These are phyloP conservation scores for Crocuta crocuta DNA, from an alignment of 2,113 vertebrate species.

Conservation along the genomic window DNA sequence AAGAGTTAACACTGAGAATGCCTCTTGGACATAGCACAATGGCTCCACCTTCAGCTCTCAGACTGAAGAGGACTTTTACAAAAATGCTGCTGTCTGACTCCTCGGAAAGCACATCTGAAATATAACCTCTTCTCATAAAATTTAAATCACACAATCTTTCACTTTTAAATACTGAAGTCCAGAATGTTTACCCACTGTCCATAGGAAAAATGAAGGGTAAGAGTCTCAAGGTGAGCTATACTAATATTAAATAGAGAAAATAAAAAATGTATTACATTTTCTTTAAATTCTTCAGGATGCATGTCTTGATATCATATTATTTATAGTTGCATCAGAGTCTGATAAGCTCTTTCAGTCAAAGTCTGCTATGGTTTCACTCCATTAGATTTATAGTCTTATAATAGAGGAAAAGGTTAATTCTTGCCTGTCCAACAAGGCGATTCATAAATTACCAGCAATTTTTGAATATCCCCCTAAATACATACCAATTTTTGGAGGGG, in stretches of 20 bases:
- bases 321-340: slow-evolving; percentile 25
- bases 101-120: neutral
- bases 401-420: slow-evolving; percentile 63
- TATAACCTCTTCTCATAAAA: neutral
- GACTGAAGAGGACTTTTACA: neutral
- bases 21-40: slow-evolving; percentile 57
- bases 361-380: slow-evolving; percentile 60
- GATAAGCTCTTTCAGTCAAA: slow-evolving; percentile 59
- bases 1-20: neutral
- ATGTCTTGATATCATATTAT: slow-evolving; percentile 50
- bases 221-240: neutral
- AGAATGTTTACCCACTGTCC: slow-evolving; percentile 50
- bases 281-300: slow-evolving; percentile 64
- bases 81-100: neutral
- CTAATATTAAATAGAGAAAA: slow-evolving; percentile 58
- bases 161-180: slow-evolving; percentile 41
- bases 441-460: neutral
- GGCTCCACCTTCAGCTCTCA: slow-evolving; percentile 84
- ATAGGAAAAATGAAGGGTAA: slow-evolving; percentile 33
- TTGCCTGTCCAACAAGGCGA: neutral
- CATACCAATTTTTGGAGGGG: neutral
- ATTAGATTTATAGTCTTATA: slow-evolving; percentile 37
- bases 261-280: slow-evolving; percentile 60
- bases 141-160: neutral
- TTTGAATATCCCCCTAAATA: slow-evolving; percentile 51